A percentile compares a stretch with the other conserved stretches of the same genome.
Conservation (phyloP, 2,797 vertebrate species). For the Danio jaintianensis region DNA sequence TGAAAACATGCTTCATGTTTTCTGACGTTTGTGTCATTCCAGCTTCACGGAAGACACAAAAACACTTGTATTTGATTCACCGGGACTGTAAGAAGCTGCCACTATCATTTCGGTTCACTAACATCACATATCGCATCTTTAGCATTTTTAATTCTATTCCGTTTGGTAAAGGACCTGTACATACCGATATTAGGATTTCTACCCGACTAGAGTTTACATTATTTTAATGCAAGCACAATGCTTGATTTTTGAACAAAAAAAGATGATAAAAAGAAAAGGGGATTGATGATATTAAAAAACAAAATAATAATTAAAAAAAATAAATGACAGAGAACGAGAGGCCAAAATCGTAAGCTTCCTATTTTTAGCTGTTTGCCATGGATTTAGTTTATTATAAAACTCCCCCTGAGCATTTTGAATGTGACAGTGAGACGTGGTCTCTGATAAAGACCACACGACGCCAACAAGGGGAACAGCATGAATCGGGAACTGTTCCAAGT, state of each 20-base stretch:
- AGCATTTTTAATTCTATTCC: slow-evolving; percentile 37
- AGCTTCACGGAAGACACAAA: slow-evolving; percentile 63
- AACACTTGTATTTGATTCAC: slow-evolving; percentile 48
- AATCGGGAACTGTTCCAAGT: slow-evolving; percentile 90
- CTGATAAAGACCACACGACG: slow-evolving; percentile 69
- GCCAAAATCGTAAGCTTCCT: slow-evolving; percentile 50
- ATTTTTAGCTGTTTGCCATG: slow-evolving; percentile 51
- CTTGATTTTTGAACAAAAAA: slow-evolving; percentile 80
- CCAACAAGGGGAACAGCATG: slow-evolving; percentile 92
- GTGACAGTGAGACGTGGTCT: slow-evolving; percentile 56
- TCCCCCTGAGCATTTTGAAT: slow-evolving; percentile 52
- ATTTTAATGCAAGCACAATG: slow-evolving; percentile 89
- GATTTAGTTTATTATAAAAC: slow-evolving; percentile 37
- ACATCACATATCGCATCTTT: slow-evolving; percentile 20
- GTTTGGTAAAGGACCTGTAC: slow-evolving; percentile 53
- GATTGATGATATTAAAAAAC: slow-evolving; percentile 59
- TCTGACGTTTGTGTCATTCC: slow-evolving; percentile 70
- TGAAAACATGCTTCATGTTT: slow-evolving; percentile 72
- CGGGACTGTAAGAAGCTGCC: slow-evolving; percentile 46
- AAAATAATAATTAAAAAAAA: slow-evolving; percentile 62
- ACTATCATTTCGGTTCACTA: slow-evolving; percentile 38
- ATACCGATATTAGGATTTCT: slow-evolving; percentile 49
- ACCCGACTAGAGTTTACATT: slow-evolving; percentile 53
- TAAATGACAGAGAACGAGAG: not conserved
- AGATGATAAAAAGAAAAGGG: slow-evolving; percentile 67